A percentile compares a stretch with the other conserved stretches of the same genome.
phyloP scores from a whole-genome alignment of 2,113 vertebrate species.

The Laterallus jamaicensis region DNA sequence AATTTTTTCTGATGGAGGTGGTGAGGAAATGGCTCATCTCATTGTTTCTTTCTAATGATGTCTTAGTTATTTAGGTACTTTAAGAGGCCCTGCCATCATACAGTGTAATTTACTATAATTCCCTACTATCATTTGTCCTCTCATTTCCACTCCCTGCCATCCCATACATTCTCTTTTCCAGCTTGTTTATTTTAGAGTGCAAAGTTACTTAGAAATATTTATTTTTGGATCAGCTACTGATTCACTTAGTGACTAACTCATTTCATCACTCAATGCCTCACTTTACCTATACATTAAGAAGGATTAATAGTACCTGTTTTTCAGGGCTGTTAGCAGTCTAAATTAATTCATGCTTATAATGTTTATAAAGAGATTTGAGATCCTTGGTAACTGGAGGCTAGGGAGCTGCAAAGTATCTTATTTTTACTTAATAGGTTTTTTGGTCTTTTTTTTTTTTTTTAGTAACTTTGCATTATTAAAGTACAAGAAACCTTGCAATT shows the following conservation, averaged over 20 bases:
- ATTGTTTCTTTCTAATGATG: neutral
- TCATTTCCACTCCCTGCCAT: neutral
- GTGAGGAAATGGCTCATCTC: too few species aligned
- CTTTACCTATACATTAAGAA: slow-evolving; percentile 65
- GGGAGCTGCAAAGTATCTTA: slow-evolving; percentile 16
- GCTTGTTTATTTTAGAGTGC: slow-evolving; percentile 43
- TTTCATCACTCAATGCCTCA: slow-evolving; percentile 57
- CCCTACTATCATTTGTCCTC: neutral
- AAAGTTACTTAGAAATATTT: slow-evolving; percentile 59
- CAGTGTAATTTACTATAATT: neutral
- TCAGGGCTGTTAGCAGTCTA: slow-evolving; percentile 36
- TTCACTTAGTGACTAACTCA: slow-evolving; percentile 55
- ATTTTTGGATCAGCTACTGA: slow-evolving; percentile 63
- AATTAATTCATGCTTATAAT: slow-evolving; percentile 54
- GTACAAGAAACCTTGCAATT: slow-evolving; percentile 17
- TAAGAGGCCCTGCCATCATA: neutral
- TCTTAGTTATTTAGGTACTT: neutral
- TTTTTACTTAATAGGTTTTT: neutral
- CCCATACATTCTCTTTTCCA: neutral
- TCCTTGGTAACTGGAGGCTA: slow-evolving; percentile 44
- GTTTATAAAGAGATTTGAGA: slow-evolving; percentile 60
- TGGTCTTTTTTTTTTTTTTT: neutral
- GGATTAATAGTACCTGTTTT: slow-evolving; percentile 62
- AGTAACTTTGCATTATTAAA: slow-evolving; percentile 21
- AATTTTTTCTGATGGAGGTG: neutral